These are phyloP conservation scores for Hystrix cristata DNA, from an alignment of 2,113 vertebrate genomes.

Conservation along the genomic window DNA sequence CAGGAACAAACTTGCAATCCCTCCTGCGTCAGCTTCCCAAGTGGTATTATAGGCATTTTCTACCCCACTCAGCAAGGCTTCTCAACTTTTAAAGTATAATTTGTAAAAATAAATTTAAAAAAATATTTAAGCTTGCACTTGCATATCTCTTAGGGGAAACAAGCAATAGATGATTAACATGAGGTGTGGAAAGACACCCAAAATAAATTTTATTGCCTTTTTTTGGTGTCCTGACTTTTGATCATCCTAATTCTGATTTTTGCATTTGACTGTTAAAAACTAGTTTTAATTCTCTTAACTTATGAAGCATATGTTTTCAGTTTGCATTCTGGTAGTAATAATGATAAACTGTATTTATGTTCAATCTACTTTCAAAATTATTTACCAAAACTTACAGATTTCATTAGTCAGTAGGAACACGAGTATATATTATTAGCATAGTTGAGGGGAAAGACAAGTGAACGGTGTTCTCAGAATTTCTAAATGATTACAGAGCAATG, in stretches of 20 bases:
- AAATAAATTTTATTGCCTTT: neutral
- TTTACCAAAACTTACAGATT: neutral
- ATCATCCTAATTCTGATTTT: neutral
- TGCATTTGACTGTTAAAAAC: neutral
- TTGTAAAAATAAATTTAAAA: neutral
- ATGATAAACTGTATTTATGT: slow-evolving; percentile 35
- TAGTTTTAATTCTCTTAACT: neutral
- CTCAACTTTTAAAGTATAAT: neutral
- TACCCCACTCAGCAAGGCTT: neutral
- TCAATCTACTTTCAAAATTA: neutral
- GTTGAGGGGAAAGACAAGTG: neutral
- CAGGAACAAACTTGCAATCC: neutral
- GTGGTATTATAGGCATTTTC: neutral
- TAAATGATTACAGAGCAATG: neutral
- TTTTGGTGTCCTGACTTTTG: neutral
- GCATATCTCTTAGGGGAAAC: neutral
- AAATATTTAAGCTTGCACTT: neutral
- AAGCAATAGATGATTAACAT: neutral
- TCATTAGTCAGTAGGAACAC: neutral
- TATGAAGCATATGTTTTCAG: neutral
- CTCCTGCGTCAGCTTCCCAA: neutral
- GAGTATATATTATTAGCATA: neutral
- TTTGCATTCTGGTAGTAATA: neutral
- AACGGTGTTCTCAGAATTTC: slow-evolving; percentile 20
- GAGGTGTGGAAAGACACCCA: neutral